Conservation (phyloP, 30 jellyfish, hydroid and myxozoan species). For the Turritopsis rubra region DNA sequence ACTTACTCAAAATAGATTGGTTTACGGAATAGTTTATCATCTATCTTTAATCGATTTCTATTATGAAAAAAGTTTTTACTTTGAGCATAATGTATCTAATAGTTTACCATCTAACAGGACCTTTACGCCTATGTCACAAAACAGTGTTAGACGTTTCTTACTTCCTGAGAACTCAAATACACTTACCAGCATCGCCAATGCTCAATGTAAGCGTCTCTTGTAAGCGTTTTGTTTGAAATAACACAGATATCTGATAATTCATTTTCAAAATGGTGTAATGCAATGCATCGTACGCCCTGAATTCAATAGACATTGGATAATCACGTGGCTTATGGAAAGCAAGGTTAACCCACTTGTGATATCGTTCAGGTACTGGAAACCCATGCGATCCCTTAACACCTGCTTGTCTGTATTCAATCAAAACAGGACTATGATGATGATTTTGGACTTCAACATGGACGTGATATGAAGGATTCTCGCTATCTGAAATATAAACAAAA, state of each 20-base stretch:
- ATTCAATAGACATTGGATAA: conserved; percentile 20
- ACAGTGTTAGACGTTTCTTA: not conserved
- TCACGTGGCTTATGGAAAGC: not conserved
- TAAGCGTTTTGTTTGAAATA: not conserved
- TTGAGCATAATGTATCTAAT: too few relatives aligned
- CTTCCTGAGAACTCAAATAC: not conserved
- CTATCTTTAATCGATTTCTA: too few relatives aligned
- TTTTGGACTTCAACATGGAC: conserved; percentile 3
- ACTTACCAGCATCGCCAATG: conserved; percentile 18
- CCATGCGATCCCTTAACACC: not conserved
- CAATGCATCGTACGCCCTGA: conserved; percentile 16
- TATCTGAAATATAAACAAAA: not conserved
- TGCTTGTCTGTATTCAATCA: conserved; percentile 20
- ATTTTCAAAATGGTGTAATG: not conserved
- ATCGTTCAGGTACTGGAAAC: not conserved
- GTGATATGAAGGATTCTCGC: conserved; percentile 4
- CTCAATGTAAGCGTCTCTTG: not conserved
- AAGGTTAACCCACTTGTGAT: conserved; percentile 13
- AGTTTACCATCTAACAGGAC: too few relatives aligned
- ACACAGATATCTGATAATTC: not conserved
- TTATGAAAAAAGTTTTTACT: too few relatives aligned
- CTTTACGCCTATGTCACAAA: too few relatives aligned
- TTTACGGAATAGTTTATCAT: too few relatives aligned
- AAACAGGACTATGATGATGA: conserved; percentile 7
- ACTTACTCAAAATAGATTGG: too few relatives aligned